Percentiles rank a stretch among this genome's conserved stretches.
Evolutionary conservation across 2,888 invertebrate species (phyloP).

Genomic region (Sussaba pulchella): DNA sequence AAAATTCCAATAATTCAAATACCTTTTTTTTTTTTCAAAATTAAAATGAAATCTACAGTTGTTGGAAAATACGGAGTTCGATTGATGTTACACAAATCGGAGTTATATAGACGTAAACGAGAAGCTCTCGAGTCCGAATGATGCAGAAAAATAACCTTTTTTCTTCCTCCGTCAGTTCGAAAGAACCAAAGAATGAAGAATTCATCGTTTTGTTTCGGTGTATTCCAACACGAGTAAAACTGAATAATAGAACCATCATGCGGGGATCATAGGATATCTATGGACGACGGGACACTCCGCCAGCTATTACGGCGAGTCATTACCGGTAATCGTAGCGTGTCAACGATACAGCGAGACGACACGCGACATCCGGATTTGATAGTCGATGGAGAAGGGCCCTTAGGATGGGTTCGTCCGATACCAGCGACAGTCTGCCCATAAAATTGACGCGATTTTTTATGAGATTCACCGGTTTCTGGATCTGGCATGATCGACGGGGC

Average conservation of each 20-base stretch:
- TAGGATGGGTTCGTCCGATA: constrained; percentile 40
- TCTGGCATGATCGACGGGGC: constrained; percentile 38
- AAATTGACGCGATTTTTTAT: constrained; percentile 63
- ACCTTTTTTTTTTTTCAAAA: no score
- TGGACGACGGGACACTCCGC: background rate
- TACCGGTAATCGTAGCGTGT: constrained; percentile 45
- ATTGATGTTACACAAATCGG: no score
- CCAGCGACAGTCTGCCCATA: constrained; percentile 56
- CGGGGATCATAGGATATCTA: background rate
- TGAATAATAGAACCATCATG: no score
- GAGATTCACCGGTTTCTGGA: constrained; percentile 68
- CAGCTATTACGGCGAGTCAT: constrained; percentile 34
- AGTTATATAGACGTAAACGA: no score
- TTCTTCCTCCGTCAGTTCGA: no score
- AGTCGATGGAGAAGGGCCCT: background rate
- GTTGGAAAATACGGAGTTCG: no score
- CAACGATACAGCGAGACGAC: constrained; percentile 1
- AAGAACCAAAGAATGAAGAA: background rate
- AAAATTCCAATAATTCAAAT: no score
- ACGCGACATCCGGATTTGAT: constrained; percentile 15
- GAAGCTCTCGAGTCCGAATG: no score
- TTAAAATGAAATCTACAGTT: no score
- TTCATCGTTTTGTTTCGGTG: no score
- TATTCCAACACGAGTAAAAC: no score
- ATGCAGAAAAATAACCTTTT: no score